phyloP scores from a whole-genome alignment of 1,140 invertebrate genomes.

The fruit fly (Drosophila melanogaster) region DNA sequence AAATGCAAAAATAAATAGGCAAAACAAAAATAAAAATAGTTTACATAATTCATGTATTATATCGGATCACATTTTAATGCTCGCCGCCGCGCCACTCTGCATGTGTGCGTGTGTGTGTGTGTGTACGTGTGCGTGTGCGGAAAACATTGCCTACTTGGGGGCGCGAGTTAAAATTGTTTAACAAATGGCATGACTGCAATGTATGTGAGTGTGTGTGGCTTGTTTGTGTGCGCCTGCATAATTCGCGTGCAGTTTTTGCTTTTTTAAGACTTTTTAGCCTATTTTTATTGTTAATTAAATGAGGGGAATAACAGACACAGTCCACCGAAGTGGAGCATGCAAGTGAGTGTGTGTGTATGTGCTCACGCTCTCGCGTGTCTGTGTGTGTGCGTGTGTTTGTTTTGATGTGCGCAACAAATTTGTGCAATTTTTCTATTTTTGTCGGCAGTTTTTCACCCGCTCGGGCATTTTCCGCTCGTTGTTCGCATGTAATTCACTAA shows the following conservation, averaged over 20 bases:
- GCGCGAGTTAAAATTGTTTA: conserved; percentile 75
- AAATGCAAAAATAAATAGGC: conserved; percentile 62
- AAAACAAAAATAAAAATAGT: conserved; percentile 79
- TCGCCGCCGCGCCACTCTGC: neutral
- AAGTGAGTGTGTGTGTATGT: conserved; percentile 5
- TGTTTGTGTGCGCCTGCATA: conserved; percentile 36
- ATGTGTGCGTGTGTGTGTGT: neutral
- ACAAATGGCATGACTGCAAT: conserved; percentile 76
- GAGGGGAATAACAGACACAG: conserved; percentile 64
- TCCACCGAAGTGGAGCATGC: conserved; percentile 6
- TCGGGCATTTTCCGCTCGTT: conserved; percentile 69
- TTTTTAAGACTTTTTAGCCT: conserved; percentile 81
- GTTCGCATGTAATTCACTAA: conserved; percentile 80
- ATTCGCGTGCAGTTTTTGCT: conserved; percentile 68
- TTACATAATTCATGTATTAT: conserved; percentile 82
- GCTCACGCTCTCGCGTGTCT: neutral
- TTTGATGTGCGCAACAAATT: conserved; percentile 49
- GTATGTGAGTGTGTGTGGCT: conserved; percentile 51
- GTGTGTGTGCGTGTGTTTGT: conserved; percentile 25
- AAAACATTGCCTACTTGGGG: conserved; percentile 72
- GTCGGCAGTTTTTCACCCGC: conserved; percentile 39
- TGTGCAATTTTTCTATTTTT: conserved; percentile 75
- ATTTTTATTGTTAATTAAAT: conserved; percentile 84
- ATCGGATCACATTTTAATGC: conserved; percentile 81
- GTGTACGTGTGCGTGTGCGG: conserved; percentile 28